Base-by-base conservation (phyloP, 2,888 invertebrate genomes). In the Schrankia costaestrigalis region DNA sequence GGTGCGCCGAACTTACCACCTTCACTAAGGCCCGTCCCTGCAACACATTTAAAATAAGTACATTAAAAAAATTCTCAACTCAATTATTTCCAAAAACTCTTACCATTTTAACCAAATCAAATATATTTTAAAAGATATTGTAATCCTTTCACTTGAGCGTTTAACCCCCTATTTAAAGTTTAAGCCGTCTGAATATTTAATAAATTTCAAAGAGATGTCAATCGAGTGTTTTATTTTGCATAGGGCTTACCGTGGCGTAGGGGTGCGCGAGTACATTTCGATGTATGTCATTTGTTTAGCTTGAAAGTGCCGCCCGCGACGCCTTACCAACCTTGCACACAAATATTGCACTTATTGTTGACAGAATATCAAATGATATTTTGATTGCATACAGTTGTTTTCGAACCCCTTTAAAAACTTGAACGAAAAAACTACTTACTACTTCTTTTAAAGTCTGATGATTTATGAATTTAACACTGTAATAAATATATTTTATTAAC, bases 181-280 rank as follows among this genome's bases (percentile, higher is more conserved):
- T 70, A 82, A 85, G 79, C 79, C 69, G 62, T 54, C 70, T 87
- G 83, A 84, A 87, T 87, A 81, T 85, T 86, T 87, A 85, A 87
- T 85, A 86, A 80, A 83, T 85, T 84, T 85, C 82, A 81, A 82
- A 82, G 81, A 82, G 82, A 86, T 80, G 87, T 84, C 87, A 87
- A 84, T 84, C 71, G 84, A 70, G 82, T 83, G 79, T 84, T 87
- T 86, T 87, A 87, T 87, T 87, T 87, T 87, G 87, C 86, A 86
- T 87, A 85, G 82, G 76, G 84, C 72, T 84, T 76, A 83, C 63
- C 71, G 60, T 41, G 51, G 65, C 59, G 64, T 51, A 61, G 80
- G 82, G 80, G 79, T 71, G 77, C 75, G 76, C 74, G 77, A 89
- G 89, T 88, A 88, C 78, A 76, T 87, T 89, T 86, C 84, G 67